Base-by-base conservation (phyloP, 1,140 invertebrate genomes). In the Globodera ellingtonae region DNA sequence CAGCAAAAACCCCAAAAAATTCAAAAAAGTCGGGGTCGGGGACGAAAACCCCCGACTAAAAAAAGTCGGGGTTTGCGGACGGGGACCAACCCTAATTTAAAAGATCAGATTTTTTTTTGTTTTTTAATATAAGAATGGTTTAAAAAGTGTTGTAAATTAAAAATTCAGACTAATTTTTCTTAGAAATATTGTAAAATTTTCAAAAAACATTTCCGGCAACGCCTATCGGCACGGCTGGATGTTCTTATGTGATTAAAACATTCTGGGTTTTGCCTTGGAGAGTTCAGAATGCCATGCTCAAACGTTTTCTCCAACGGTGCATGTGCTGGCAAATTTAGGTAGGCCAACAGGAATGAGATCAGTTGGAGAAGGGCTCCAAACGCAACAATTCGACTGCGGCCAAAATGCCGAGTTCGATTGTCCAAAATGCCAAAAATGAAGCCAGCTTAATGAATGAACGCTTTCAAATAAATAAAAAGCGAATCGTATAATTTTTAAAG, bases 361-460 rank as follows among this genome's bases (percentile, higher is more conserved):
- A 94, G 91, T 87, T 96, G 95, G 67, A 94, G 90, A 0, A 95
- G 73, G 88, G 94, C 95, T 69, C 95, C 95, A 80, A 93, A 91
- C 47, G 95, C 91, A 6, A 97, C 93, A 73, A 97, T 94, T 0
- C 94, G 94, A 91, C 95, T 94, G 77, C 95, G 92, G 18, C 95
- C 95, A 91, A 92, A 93, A 18, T 35, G 65, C 8, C 62, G 5
- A 3, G 75, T 77, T 35, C 35, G 47, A 6, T 18, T n/a, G 21
- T 69, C 75, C n/a, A 77, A 67, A 47, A 77, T 69, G 21, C 75
- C 75, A 47, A 77, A 77, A 13, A 77, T 13, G 46, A 77, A 69
- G 24, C 75, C 75, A 4, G 75, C 75, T 77, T 24, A 50, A 48
- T 18, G 18, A 15, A 62, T 52, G 4, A 13, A 13, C 1, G 50